These are phyloP conservation scores for Chinchilla lanigera DNA, from an alignment of 2,113 vertebrate species.

Conservation along the genomic window DNA sequence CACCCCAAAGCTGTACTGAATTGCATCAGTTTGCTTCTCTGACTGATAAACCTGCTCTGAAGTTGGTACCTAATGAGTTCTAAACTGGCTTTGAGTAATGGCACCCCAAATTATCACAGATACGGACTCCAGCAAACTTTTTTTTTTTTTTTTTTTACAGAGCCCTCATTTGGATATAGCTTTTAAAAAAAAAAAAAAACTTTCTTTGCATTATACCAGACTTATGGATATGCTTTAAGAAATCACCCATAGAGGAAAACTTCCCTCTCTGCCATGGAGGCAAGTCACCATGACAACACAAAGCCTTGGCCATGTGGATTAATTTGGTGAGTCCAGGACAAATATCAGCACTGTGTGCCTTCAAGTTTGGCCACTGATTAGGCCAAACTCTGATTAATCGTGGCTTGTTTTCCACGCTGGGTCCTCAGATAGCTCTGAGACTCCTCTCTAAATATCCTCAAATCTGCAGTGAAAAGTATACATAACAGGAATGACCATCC, in stretches of 20 bases:
- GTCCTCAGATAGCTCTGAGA: no score
- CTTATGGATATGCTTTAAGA: not conserved
- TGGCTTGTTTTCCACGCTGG: fast-evolving
- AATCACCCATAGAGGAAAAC: not conserved
- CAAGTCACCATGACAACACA: not conserved
- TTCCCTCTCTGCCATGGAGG: not conserved
- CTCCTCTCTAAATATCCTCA: not conserved
- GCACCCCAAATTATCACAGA: no score
- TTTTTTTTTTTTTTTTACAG: not conserved
- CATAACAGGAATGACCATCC: no score
- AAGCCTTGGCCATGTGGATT: not conserved
- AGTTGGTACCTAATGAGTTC: not conserved
- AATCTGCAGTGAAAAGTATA: not conserved
- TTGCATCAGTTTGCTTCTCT: not conserved
- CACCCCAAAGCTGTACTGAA: not conserved
- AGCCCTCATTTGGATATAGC: not conserved
- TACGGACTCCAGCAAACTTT: not conserved
- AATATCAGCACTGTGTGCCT: not conserved
- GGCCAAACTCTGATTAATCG: no score
- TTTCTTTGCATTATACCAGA: not conserved
- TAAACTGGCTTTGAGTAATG: not conserved
- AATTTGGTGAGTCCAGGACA: not conserved
- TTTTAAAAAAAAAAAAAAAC: not conserved
- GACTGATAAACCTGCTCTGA: not conserved
- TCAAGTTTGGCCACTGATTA: not conserved